phyloP scores from a whole-genome alignment of 2,888 invertebrate species.

The Tetramorium bicarinatum region DNA sequence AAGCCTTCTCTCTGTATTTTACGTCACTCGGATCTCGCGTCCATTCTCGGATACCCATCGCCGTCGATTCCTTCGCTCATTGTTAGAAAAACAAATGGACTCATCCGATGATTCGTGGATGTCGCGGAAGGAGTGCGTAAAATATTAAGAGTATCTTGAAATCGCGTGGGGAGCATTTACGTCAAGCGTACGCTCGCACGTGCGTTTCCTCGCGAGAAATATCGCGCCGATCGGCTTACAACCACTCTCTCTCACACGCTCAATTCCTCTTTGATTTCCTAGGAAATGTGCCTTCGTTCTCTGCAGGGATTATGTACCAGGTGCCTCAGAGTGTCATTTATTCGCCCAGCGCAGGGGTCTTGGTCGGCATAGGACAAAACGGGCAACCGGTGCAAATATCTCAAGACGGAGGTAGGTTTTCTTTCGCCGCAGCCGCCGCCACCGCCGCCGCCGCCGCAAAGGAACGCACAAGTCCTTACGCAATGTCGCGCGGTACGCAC shows the following conservation, averaged over 20 bases:
- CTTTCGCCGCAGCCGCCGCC: background rate
- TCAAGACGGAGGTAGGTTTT: conserved; percentile 81
- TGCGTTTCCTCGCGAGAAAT: background rate
- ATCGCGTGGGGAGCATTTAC: background rate
- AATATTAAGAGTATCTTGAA: background rate
- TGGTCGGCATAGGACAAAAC: conserved; percentile 84
- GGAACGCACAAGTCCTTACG: conserved; percentile 15
- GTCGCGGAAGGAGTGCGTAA: background rate
- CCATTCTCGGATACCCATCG: background rate
- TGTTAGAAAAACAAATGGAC: background rate
- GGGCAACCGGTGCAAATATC: conserved; percentile 85
- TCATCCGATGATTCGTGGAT: background rate
- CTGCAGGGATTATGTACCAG: conserved; percentile 84
- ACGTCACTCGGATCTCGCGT: background rate
- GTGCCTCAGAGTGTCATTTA: conserved; percentile 85
- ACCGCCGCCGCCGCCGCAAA: background rate
- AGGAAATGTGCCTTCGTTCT: conserved; percentile 76
- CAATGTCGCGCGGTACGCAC: conserved; percentile 22
- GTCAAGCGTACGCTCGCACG: background rate
- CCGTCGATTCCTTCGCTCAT: background rate
- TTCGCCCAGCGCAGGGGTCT: conserved; percentile 83
- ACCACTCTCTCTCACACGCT: conserved; percentile 11
- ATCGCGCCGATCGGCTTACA: background rate
- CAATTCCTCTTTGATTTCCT: conserved; percentile 56
- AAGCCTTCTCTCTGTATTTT: background rate